Evolutionary conservation across 2,797 vertebrate genomes (phyloP).

Genomic region (Myotis findleyi): DNA sequence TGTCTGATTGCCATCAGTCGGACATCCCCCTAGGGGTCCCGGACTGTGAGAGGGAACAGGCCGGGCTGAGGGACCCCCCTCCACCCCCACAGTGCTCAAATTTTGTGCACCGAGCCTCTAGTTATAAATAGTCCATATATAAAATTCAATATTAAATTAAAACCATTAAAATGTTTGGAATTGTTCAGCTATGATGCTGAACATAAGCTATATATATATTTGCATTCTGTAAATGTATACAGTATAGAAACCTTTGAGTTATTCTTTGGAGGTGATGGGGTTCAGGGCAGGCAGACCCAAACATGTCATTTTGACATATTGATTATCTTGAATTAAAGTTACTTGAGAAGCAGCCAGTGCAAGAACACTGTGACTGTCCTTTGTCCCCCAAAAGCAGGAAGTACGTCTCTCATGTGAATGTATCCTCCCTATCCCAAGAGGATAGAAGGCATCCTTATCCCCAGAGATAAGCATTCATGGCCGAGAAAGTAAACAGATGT

Average conservation of each 20-base stretch:
- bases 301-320: neutral
- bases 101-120: too few relatives aligned
- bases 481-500: neutral
- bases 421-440: neutral
- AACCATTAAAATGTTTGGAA: too few relatives aligned
- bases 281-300: neutral
- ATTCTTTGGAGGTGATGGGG: neutral
- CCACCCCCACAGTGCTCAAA: accelerated
- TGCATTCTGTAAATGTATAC: neutral
- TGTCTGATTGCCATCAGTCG: too few relatives aligned
- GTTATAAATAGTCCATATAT: too few relatives aligned
- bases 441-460: neutral
- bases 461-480: neutral
- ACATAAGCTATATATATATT: neutral
- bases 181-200: neutral
- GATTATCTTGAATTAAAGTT: neutral
- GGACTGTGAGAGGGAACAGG: too few relatives aligned
- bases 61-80: too few relatives aligned
- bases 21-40: too few relatives aligned
- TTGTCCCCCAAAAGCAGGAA: neutral
- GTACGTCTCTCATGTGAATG: neutral
- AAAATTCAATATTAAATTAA: too few relatives aligned
- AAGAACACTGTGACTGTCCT: neutral
- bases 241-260: neutral
- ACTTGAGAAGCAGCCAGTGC: neutral